phyloP scores from a whole-genome alignment of 2,797 vertebrate genomes.

The Psittacula echo region DNA sequence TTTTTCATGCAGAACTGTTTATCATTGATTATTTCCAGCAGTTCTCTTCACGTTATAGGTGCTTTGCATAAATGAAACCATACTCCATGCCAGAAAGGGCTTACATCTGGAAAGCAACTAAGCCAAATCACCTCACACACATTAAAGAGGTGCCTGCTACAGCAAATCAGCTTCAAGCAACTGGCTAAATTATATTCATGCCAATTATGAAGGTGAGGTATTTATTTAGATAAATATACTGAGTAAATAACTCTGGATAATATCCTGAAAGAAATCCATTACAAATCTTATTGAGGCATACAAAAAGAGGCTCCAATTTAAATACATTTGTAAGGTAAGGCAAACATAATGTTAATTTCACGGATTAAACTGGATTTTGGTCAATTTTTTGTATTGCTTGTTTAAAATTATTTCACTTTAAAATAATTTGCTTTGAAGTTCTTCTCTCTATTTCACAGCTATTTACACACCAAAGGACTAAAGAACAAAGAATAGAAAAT shows the following conservation, averaged over 20 bases:
- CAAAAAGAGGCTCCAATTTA: not conserved
- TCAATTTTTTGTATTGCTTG: not conserved
- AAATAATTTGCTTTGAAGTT: constrained; percentile 12
- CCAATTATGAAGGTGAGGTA: not conserved
- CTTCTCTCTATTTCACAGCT: not conserved
- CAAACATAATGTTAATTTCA: not conserved
- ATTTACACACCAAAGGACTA: not conserved
- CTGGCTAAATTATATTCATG: not conserved
- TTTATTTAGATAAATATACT: not conserved
- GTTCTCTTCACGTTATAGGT: not conserved
- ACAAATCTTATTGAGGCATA: not conserved
- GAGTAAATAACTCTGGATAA: not conserved
- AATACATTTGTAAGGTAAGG: not conserved
- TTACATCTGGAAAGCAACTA: not conserved
- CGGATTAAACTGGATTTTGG: not conserved
- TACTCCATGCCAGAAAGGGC: not conserved
- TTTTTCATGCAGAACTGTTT: not conserved
- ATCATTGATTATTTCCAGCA: not conserved
- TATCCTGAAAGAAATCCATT: not conserved
- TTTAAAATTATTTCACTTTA: not conserved
- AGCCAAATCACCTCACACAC: not conserved
- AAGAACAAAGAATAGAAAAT: not conserved
- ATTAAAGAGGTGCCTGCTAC: not conserved
- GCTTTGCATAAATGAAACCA: not conserved
- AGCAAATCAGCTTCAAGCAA: not conserved